phyloP scores from a whole-genome alignment of 1,140 invertebrate genomes.

The Matsumurasca onukii region DNA sequence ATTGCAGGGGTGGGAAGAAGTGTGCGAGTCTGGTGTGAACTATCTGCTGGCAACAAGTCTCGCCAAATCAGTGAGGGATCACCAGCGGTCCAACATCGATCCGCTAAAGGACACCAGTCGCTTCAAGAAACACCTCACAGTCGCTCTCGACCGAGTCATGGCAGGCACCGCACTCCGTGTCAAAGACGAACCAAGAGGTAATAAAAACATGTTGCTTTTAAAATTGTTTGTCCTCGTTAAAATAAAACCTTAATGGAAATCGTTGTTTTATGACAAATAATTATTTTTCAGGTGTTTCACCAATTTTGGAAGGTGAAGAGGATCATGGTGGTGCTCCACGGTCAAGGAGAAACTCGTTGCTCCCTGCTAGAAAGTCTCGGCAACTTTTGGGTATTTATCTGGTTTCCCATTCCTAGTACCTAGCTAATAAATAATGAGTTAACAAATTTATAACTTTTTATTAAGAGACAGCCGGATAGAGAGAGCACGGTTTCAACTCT shows the following conservation, averaged over 20 bases:
- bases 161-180: slow-evolving; percentile 37
- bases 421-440: too few relatives aligned
- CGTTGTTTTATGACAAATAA: neutral
- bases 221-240: neutral
- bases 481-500: too few relatives aligned
- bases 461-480: too few relatives aligned
- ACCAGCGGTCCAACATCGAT: slow-evolving; percentile 49
- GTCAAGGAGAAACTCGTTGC: slow-evolving; percentile 11
- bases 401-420: too few relatives aligned
- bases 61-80: slow-evolving; percentile 52
- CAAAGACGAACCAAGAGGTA: neutral
- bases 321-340: slow-evolving; percentile 3
- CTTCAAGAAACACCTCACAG: slow-evolving; percentile 59
- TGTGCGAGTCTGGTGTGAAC: slow-evolving; percentile 53
- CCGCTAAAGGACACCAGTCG: slow-evolving; percentile 46
- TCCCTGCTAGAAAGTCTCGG: slow-evolving; percentile 25
- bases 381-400: too few relatives aligned
- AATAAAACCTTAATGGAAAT: neutral
- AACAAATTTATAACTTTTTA: too few relatives aligned
- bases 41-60: slow-evolving; percentile 55
- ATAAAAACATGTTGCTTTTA: neutral
- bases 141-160: slow-evolving; percentile 53
- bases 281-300: slow-evolving; percentile 32
- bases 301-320: slow-evolving; percentile 36
- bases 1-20: slow-evolving; percentile 67